phyloP scores from a whole-genome alignment of 2,888 invertebrate genomes.

The Drosophila mulleri region DNA sequence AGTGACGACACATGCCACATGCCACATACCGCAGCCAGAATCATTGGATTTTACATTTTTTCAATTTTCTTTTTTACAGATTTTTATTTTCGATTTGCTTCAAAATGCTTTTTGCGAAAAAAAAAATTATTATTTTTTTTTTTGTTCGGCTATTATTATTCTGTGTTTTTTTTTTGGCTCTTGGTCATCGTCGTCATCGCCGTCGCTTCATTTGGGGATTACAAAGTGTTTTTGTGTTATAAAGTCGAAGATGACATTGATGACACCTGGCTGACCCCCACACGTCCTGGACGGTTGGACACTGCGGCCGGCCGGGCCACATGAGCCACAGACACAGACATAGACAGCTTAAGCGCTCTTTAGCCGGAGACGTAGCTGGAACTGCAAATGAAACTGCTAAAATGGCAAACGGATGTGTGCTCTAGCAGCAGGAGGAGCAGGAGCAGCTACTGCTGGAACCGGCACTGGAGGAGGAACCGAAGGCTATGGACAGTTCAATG shows the following conservation, averaged over 20 bases:
- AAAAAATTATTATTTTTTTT: not conserved
- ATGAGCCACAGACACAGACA: slow-evolving; percentile 19
- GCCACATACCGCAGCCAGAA: slow-evolving; percentile 29
- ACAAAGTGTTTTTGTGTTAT: slow-evolving; percentile 81
- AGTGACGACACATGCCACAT: slow-evolving; percentile 39
- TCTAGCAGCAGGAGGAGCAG: not conserved
- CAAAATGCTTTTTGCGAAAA: slow-evolving; percentile 11
- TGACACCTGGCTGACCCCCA: slow-evolving; percentile 77
- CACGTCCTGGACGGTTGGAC: not conserved
- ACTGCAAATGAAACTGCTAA: slow-evolving; percentile 35
- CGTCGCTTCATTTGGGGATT: slow-evolving; percentile 79
- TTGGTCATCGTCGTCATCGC: slow-evolving; percentile 29
- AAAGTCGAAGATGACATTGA: slow-evolving; percentile 81
- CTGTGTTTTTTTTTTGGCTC: slow-evolving; percentile 3
- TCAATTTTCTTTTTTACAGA: not conserved
- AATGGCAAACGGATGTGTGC: slow-evolving; percentile 15
- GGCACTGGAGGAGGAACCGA: not conserved
- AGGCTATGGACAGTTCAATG: slow-evolving; percentile 39
- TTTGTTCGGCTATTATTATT: slow-evolving; percentile 15
- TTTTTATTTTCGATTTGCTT: slow-evolving; percentile 13
- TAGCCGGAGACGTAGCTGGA: slow-evolving; percentile 32
- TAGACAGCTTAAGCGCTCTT: slow-evolving; percentile 78
- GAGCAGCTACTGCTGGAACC: too few species aligned
- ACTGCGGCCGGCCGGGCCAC: not conserved
- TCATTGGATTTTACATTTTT: slow-evolving; percentile 40